phyloP scores from a whole-genome alignment of 2,797 vertebrate species.

The Toxotes lorentzi region DNA sequence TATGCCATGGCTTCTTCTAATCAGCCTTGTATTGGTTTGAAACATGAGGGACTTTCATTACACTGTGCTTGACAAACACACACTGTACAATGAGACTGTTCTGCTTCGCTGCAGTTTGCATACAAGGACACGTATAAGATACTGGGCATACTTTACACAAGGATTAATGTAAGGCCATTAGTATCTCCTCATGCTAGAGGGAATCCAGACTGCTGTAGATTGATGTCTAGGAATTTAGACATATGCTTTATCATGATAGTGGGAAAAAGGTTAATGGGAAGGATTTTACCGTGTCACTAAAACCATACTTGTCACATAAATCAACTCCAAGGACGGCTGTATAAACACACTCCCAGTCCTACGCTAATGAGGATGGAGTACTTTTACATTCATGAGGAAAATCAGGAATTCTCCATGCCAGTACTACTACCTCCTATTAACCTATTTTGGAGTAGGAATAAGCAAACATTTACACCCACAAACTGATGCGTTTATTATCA shows the following conservation, averaged over 20 bases:
- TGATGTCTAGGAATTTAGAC: slow-evolving; percentile 31
- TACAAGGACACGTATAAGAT: not conserved
- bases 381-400: slow-evolving; percentile 42
- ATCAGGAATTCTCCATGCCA: slow-evolving; percentile 56
- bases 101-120: not conserved
- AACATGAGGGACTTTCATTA: not conserved
- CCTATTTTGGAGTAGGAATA: not conserved
- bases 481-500: not conserved
- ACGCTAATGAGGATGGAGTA: slow-evolving; percentile 51
- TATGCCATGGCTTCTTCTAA: not conserved
- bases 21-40: not conserved
- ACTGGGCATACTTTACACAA: slow-evolving; percentile 5
- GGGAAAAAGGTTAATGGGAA: slow-evolving; percentile 46
- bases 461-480: slow-evolving; percentile 7
- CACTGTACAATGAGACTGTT: not conserved
- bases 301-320: slow-evolving; percentile 58
- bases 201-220: slow-evolving; percentile 14
- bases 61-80: not conserved
- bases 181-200: slow-evolving; percentile 12
- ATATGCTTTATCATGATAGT: slow-evolving; percentile 48
- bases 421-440: slow-evolving; percentile 17
- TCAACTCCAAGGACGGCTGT: slow-evolving; percentile 42
- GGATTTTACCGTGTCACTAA: slow-evolving; percentile 53
- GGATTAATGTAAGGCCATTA: slow-evolving; percentile 37
- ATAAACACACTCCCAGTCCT: not conserved